Conservation (phyloP, 2,797 vertebrate species). For the Tragopan temminckii region DNA sequence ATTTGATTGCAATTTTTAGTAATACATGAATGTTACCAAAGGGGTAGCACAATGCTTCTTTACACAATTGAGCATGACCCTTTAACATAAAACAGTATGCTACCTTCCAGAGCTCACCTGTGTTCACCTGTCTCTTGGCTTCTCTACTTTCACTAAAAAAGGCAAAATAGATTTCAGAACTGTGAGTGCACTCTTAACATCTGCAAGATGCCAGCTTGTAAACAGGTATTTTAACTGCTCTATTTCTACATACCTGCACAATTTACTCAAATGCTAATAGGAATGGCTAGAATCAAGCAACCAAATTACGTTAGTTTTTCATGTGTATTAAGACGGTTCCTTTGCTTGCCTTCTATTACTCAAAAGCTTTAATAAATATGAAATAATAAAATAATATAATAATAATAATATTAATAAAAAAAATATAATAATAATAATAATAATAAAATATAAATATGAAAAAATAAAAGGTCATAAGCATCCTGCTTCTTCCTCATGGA, state of each 20-base stretch:
- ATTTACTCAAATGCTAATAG: not conserved
- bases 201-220: not conserved
- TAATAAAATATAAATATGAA: no score
- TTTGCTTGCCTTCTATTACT: constrained; percentile 8
- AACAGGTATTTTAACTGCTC: not conserved
- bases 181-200: not conserved
- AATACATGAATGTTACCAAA: rapidly evolving
- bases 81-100: not conserved
- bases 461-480: not conserved
- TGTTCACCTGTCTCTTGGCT: not conserved
- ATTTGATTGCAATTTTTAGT: not conserved
- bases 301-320: not conserved
- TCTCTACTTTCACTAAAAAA: not conserved
- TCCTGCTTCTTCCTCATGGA: not conserved
- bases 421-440: no score
- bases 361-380: not conserved
- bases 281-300: not conserved
- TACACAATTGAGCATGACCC: not conserved
- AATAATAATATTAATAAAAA: no score
- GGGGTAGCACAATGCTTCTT: not conserved
- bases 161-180: not conserved
- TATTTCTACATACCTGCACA: not conserved
- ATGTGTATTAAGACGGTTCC: not conserved
- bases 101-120: not conserved
- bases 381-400: no score